Percentiles rank a stretch among this genome's conserved stretches.
These are phyloP conservation scores for Caenorhabditis japonica DNA, from an alignment of 2,888 invertebrate species.

Conservation along the genomic window DNA sequence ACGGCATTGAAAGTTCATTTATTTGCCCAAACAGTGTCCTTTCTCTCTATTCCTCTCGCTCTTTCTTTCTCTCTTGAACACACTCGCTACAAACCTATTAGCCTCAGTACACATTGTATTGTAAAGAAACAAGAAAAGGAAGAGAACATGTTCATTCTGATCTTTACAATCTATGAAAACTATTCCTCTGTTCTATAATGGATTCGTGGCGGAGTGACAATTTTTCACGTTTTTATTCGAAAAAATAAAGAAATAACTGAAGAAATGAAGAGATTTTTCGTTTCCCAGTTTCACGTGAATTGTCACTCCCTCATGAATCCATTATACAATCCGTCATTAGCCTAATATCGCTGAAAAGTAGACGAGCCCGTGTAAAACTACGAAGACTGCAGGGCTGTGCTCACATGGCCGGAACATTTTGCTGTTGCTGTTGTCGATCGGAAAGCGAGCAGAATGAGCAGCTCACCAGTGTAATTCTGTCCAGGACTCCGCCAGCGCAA, in stretches of 20 bases:
- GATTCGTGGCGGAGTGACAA: too few relatives aligned
- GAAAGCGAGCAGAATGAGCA: constrained; percentile 32
- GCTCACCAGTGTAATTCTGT: constrained; percentile 41
- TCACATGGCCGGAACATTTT: constrained; percentile 37
- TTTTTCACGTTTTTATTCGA: too few relatives aligned
- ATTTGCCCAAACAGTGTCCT: too few relatives aligned
- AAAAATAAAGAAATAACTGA: too few relatives aligned
- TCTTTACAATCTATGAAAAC: constrained; percentile 33
- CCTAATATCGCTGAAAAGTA: constrained; percentile 29
- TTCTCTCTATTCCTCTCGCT: constrained; percentile 10
- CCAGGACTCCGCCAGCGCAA: constrained; percentile 39
- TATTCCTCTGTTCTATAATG: constrained; percentile 22
- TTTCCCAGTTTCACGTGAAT: too few relatives aligned
- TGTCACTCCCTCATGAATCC: too few relatives aligned
- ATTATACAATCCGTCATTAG: constrained; percentile 32
- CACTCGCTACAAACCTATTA: constrained; percentile 14
- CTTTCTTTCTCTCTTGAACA: constrained; percentile 5
- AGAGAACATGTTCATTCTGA: constrained; percentile 39
- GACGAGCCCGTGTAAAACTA: constrained; percentile 13
- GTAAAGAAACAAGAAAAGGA: too few relatives aligned
- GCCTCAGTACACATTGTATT: constrained; percentile 2
- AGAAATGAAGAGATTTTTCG: too few relatives aligned
- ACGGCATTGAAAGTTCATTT: too few relatives aligned
- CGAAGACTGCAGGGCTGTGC: constrained; percentile 23
- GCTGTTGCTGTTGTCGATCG: constrained; percentile 44